A percentile compares a stretch with the other conserved stretches of the same genome.
Conservation (phyloP, 2,888 invertebrate genomes). For the Papilio protenor region DNA sequence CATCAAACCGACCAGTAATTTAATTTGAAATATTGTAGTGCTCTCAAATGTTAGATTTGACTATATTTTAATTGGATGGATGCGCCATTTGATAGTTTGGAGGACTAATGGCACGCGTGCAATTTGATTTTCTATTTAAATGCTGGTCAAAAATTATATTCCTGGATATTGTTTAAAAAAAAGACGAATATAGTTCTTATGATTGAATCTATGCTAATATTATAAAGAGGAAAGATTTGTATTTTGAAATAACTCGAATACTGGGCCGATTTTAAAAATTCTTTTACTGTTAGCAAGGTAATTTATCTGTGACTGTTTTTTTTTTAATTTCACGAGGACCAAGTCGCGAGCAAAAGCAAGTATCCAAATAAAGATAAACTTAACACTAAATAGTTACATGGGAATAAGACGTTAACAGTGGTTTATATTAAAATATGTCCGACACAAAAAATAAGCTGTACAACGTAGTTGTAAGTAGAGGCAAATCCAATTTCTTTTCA, state of each 20-base stretch:
- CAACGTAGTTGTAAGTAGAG: slow-evolving; percentile 77
- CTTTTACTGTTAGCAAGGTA: too few species aligned
- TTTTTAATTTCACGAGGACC: too few species aligned
- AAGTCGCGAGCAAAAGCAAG: background rate
- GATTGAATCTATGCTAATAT: background rate
- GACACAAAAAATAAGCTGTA: slow-evolving; percentile 77
- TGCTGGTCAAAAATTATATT: background rate
- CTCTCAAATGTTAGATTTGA: slow-evolving; percentile 1
- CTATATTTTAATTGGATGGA: background rate
- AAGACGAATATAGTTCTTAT: too few species aligned
- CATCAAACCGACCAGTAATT: slow-evolving; percentile 19
- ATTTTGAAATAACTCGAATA: too few species aligned
- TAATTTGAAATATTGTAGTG: slow-evolving; percentile 33
- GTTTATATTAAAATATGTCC: slow-evolving; percentile 67
- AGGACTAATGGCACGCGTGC: background rate
- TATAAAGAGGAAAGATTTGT: too few species aligned
- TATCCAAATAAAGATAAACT: background rate
- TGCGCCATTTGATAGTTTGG: background rate
- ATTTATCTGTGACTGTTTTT: too few species aligned
- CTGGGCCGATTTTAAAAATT: too few species aligned
- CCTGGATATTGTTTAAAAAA: background rate
- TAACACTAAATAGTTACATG: too few species aligned
- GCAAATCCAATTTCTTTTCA: slow-evolving; percentile 83
- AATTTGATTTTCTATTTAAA: background rate
- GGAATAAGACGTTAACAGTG: background rate